phyloP scores from a whole-genome alignment of 2,797 vertebrate species.

The Pygocentrus nattereri region DNA sequence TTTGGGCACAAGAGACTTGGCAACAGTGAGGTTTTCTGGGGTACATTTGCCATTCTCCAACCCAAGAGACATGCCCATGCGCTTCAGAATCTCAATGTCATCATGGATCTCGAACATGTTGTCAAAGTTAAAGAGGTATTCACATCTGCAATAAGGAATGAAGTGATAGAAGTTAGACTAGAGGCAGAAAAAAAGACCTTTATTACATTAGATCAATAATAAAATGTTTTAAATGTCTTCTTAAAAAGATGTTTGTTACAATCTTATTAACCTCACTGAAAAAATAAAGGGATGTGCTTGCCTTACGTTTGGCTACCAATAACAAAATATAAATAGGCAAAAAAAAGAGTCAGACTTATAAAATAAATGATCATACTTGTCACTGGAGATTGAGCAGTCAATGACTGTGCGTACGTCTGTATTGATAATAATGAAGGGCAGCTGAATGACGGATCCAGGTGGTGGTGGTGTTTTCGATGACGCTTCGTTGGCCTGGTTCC shows the following conservation, averaged over 20 bases:
- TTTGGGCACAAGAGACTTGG: conserved; percentile 86
- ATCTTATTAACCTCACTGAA: too few relatives aligned
- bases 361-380: conserved; percentile 80
- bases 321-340: too few relatives aligned
- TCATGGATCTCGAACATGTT: conserved; percentile 90
- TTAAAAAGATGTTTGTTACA: too few relatives aligned
- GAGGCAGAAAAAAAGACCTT: background rate
- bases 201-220: background rate
- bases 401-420: conserved; percentile 88
- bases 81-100: conserved; percentile 86
- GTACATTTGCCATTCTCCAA: conserved; percentile 85
- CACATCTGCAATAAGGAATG: conserved; percentile 76
- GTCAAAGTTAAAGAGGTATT: conserved; percentile 91
- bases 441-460: conserved; percentile 78
- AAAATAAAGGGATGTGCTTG: too few relatives aligned
- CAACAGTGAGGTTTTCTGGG: conserved; percentile 79
- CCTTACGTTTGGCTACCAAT: too few relatives aligned
- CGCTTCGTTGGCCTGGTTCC: conserved; percentile 84
- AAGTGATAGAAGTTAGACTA: background rate
- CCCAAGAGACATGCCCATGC: conserved; percentile 89
- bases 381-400: conserved; percentile 90
- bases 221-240: too few relatives aligned
- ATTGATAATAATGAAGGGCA: conserved; percentile 89
- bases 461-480: conserved; percentile 80
- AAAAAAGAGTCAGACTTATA: too few relatives aligned